Evolutionary conservation across 1,140 invertebrate species (phyloP).

Genomic region (Sycophaga agraensis): DNA sequence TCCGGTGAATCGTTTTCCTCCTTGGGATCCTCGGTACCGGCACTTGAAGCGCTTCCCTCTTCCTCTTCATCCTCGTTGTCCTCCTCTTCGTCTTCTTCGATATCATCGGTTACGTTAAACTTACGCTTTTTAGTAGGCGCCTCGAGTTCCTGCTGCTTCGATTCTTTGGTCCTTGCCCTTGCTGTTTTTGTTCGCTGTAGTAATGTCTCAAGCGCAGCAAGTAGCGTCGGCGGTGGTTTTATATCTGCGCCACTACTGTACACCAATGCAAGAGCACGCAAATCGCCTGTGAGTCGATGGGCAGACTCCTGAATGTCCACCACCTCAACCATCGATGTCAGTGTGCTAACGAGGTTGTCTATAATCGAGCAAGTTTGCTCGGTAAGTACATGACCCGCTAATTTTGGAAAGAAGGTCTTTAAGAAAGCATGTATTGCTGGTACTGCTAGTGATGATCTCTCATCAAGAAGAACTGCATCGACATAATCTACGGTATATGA

Average conservation of each 20-base stretch:
- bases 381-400: conserved; percentile 63
- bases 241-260: conserved; percentile 55
- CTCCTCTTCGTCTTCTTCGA: conserved; percentile 35
- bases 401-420: conserved; percentile 80
- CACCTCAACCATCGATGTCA: conserved; percentile 58
- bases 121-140: conserved; percentile 53
- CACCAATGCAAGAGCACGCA: conserved; percentile 60
- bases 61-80: conserved; percentile 33
- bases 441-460: conserved; percentile 75
- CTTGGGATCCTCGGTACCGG: conserved; percentile 9
- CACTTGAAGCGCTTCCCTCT: conserved; percentile 18
- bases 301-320: conserved; percentile 57
- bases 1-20: conserved; percentile 16
- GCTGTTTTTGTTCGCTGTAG: conserved; percentile 40
- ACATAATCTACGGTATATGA: conserved; percentile 82
- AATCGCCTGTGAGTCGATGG: conserved; percentile 59
- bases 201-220: conserved; percentile 44
- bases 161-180: conserved; percentile 42
- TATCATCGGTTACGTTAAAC: conserved; percentile 37
- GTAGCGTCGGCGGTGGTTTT: conserved; percentile 45
- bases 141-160: conserved; percentile 41
- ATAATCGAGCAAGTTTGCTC: conserved; percentile 64
- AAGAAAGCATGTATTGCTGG: conserved; percentile 80
- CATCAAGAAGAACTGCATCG: conserved; percentile 78
- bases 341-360: conserved; percentile 59